Evolutionary conservation across 2,113 vertebrate species (phyloP).

Genomic region (Siniperca chuatsi): DNA sequence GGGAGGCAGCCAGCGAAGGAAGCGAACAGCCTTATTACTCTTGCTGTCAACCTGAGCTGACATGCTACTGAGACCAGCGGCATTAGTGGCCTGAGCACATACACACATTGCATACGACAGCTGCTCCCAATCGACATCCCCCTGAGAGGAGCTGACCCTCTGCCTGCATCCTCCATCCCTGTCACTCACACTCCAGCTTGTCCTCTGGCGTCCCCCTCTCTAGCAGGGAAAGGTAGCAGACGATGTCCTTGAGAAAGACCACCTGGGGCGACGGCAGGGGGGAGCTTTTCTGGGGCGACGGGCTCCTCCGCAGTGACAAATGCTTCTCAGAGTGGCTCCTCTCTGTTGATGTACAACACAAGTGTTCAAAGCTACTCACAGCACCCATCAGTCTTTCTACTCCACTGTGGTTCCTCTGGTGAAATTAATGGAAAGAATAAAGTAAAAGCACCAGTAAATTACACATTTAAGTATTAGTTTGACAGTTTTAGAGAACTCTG

Average conservation of each 20-base stretch:
- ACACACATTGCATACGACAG: constrained; percentile 2
- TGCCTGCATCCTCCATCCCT: background rate
- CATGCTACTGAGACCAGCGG: background rate
- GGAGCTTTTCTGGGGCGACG: constrained; percentile 79
- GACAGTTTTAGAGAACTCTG: constrained; percentile 24
- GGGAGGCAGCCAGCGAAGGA: background rate
- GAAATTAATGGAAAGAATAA: background rate
- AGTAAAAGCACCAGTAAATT: background rate
- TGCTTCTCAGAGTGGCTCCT: constrained; percentile 81
- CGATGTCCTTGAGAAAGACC: constrained; percentile 94
- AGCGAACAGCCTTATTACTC: constrained; percentile 20
- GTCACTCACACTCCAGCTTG: constrained; percentile 95
- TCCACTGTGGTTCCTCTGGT: background rate
- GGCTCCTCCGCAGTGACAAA: constrained; percentile 81
- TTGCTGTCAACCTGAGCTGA: constrained; percentile 30
- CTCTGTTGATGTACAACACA: constrained; percentile 70
- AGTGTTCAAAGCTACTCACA: background rate
- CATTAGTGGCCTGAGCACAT: background rate
- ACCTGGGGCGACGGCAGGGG: constrained; percentile 76
- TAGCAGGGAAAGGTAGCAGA: constrained; percentile 96
- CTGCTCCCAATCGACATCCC: background rate
- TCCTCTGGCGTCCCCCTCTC: constrained; percentile 93
- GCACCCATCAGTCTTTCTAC: background rate
- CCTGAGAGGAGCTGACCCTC: constrained; percentile 10
- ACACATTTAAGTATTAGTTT: constrained; percentile 2